phyloP scores from a whole-genome alignment of 2,888 invertebrate species.

The Eilema sororculum region DNA sequence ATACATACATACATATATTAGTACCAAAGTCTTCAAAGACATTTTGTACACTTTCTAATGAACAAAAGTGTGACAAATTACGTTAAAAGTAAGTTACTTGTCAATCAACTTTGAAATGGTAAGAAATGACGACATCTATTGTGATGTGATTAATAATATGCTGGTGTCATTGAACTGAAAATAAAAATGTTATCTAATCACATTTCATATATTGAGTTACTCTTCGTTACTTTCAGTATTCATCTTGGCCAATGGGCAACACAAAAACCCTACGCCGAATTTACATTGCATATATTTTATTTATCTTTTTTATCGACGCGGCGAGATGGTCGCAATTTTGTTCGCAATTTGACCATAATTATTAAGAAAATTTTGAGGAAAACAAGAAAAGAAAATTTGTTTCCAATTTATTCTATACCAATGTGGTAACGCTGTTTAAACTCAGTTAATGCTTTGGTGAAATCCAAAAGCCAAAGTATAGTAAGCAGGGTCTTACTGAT shows the following conservation, averaged over 20 bases:
- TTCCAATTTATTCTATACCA: neutral
- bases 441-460: neutral
- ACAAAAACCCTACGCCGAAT: too few species aligned
- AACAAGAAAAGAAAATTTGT: neutral
- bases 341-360: neutral
- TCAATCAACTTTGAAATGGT: neutral
- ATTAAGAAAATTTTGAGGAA: neutral
- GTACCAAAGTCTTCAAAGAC: conserved; percentile 18
- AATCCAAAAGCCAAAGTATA: neutral
- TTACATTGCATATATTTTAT: neutral
- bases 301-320: neutral
- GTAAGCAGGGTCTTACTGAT: too few species aligned
- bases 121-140: neutral
- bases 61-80: conserved; percentile 6
- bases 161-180: neutral
- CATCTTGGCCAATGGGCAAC: neutral
- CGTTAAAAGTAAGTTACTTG: neutral
- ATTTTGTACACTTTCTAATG: conserved; percentile 44
- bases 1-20: conserved; percentile 25
- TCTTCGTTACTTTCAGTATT: too few species aligned
- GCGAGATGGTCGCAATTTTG: too few species aligned
- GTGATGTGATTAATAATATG: neutral
- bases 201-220: too few species aligned
- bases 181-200: neutral
- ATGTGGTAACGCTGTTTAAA: neutral